These are phyloP conservation scores for Phortica magna DNA, from an alignment of 2,888 invertebrate genomes.

Conservation along the genomic window DNA sequence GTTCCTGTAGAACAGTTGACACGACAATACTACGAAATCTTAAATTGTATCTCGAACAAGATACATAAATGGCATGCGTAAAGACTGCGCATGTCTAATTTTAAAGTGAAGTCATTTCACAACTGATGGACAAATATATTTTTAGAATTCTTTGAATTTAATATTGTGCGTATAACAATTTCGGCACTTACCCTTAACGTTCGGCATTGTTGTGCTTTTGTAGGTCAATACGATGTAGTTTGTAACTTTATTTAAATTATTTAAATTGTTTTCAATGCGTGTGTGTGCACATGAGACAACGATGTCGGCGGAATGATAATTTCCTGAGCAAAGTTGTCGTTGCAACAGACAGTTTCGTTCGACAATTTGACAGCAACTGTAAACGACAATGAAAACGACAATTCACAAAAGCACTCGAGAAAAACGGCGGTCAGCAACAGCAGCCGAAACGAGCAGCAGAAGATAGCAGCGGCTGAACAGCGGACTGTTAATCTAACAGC, in stretches of 20 bases:
- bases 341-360: slow-evolving; percentile 6
- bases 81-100: slow-evolving; percentile 25
- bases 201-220: slow-evolving; percentile 6
- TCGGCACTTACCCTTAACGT: not conserved
- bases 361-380: slow-evolving; percentile 11
- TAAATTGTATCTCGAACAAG: slow-evolving; percentile 6
- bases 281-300: not conserved
- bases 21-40: not conserved
- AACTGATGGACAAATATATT: not conserved
- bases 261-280: not conserved
- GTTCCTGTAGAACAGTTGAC: not conserved
- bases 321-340: not conserved
- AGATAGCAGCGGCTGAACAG: not conserved
- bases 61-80: not conserved
- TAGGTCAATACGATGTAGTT: not conserved
- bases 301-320: not conserved
- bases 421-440: not conserved
- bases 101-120: slow-evolving; percentile 1
- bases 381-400: slow-evolving; percentile 26
- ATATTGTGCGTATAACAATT: not conserved
- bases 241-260: not conserved
- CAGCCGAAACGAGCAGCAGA: not conserved
- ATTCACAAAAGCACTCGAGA: not conserved
- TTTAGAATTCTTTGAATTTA: not conserved
- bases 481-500: not conserved